These are phyloP conservation scores for Limnephilus auricula DNA, from an alignment of 2,888 invertebrate genomes.

Conservation along the genomic window DNA sequence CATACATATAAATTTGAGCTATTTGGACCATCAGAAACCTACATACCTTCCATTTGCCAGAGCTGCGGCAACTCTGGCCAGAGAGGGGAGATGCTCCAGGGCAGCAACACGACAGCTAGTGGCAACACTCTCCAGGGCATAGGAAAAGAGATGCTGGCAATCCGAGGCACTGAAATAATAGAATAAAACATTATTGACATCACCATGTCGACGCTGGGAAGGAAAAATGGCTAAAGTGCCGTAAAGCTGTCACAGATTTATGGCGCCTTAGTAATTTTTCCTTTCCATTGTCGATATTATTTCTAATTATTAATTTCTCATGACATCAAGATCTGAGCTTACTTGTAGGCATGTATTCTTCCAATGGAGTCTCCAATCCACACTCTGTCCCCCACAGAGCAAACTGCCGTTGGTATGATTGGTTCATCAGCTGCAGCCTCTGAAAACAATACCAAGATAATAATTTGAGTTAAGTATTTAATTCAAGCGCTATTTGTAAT, in stretches of 20 bases:
- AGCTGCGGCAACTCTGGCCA: constrained; percentile 89
- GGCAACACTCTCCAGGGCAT: constrained; percentile 83
- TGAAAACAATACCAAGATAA: constrained; percentile 31
- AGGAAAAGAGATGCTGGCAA: constrained; percentile 79
- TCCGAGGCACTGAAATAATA: constrained; percentile 73
- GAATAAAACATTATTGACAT: constrained; percentile 24
- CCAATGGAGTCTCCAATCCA: constrained; percentile 96
- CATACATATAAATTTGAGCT: no score
- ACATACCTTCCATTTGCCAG: constrained; percentile 85
- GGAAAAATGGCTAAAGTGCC: no score
- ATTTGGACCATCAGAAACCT: constrained; percentile 66
- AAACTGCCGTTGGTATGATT: constrained; percentile 83
- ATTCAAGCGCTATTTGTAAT: background rate
- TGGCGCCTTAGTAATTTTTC: no score
- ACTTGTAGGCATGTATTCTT: constrained; percentile 90
- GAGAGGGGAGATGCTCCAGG: constrained; percentile 81
- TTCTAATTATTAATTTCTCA: background rate
- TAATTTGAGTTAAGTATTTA: background rate
- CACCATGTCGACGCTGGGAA: no score
- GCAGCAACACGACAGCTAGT: constrained; percentile 82
- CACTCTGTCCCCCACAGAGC: constrained; percentile 85
- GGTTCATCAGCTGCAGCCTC: constrained; percentile 71
- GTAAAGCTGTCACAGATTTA: no score
- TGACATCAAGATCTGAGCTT: constrained; percentile 68
- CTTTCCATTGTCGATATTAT: no score